These are phyloP conservation scores for Mugil cephalus DNA, from an alignment of 2,113 vertebrate genomes.

Conservation along the genomic window DNA sequence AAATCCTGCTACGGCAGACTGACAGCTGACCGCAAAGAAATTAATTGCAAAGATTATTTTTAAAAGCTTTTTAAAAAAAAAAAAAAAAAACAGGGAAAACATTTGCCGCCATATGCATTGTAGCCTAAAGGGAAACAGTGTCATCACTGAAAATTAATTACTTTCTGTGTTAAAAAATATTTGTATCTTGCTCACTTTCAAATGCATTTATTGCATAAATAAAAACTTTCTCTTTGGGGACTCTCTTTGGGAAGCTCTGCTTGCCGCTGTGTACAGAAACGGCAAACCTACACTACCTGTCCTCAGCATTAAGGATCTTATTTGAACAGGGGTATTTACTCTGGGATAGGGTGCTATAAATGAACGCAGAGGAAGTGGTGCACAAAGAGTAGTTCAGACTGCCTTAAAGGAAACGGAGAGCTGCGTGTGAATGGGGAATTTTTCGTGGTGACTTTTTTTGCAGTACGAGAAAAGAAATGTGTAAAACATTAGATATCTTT, in stretches of 20 bases:
- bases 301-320: slow-evolving; percentile 62
- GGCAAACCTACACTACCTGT: slow-evolving; percentile 49
- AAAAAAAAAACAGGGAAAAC: slow-evolving; percentile 6
- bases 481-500: slow-evolving; percentile 20
- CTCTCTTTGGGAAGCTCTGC: slow-evolving; percentile 54
- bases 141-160: slow-evolving; percentile 58
- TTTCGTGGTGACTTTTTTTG: slow-evolving; percentile 44
- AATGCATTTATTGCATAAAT: slow-evolving; percentile 65
- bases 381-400: slow-evolving; percentile 75
- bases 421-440: slow-evolving; percentile 38
- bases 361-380: slow-evolving; percentile 75
- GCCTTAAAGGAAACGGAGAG: slow-evolving; percentile 61
- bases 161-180: slow-evolving; percentile 38
- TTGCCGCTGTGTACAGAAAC: slow-evolving; percentile 36
- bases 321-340: slow-evolving; percentile 81
- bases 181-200: slow-evolving; percentile 50
- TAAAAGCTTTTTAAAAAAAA: slow-evolving; percentile 35
- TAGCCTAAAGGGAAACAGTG: slow-evolving; percentile 50
- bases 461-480: slow-evolving; percentile 27
- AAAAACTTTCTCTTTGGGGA: slow-evolving; percentile 38
- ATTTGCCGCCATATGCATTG: slow-evolving; percentile 51
- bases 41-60: slow-evolving; percentile 20
- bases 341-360: slow-evolving; percentile 76
- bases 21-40: slow-evolving; percentile 2
- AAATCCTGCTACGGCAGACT: slow-evolving; percentile 2